Evolutionary conservation across 1,140 invertebrate genomes (phyloP), one percentile per base, ranked within the genome.

Genomic region (Papilio polytes): DNA sequence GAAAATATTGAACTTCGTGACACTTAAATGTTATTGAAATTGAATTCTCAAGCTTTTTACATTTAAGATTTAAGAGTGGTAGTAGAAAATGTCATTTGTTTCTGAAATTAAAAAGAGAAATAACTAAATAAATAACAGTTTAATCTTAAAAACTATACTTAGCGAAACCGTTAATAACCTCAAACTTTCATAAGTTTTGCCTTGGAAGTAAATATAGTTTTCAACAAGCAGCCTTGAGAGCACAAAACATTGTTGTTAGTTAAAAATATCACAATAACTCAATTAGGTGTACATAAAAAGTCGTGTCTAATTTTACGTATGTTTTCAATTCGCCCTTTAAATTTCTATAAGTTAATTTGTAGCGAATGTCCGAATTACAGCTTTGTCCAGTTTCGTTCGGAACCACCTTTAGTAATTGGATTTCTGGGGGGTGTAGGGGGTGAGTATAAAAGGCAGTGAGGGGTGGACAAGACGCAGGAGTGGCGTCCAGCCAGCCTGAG

Each of bases 401-500:
- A 44, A 76, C 41, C 74, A 76, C 77, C 78, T 46, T 46, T 13
- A 53, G 59, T 92, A 92, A 92, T 92, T 84, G 85, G 88, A 88
- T 92, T 81, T 85, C 53, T 18, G 74, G 78, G 80, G 80, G 70
- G 72, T 77, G 53, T 59, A 56, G 72, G 79, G 84, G 77, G 78
- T 36, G 74, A 79, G 76, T 92, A 91, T 93, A 90, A 86, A 92
- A 90, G 77, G 76, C 73, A n/a, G 36, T 82, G 83, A 66, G 20
- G 74, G 85, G 80, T 53, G 15, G 20, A 8, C 1, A 9, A 12
- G 41, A 80, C 85, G 84, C 86, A 84, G 84, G 88, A 91, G 89
- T 91, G 87, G 90, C 87, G 88, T 85, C 83, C 53, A 84, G 92
- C 88, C 90, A 88, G 92, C 91, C 90, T 84, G 83, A 86, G 89